Conservation (phyloP, 2,113 vertebrate species). For the Cottus gobio region DNA sequence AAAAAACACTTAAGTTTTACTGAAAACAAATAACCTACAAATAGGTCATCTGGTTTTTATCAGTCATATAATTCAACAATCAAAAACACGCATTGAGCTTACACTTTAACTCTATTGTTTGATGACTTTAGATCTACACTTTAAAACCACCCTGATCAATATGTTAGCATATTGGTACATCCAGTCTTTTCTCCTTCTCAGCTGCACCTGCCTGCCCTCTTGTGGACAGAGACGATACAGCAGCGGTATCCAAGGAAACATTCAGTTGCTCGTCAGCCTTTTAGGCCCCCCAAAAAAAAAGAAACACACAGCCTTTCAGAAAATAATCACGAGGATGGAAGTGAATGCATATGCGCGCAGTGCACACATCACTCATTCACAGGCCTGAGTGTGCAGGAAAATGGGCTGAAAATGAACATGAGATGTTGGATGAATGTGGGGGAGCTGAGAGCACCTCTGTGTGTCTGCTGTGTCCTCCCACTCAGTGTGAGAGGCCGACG, state of each 20-base stretch:
- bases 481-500: constrained; percentile 42
- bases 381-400: background rate
- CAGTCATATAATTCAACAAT: background rate
- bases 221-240: constrained; percentile 42
- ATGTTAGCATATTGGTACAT: background rate
- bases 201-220: constrained; percentile 59
- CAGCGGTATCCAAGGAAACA: background rate
- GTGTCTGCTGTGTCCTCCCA: constrained; percentile 73
- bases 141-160: background rate
- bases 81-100: background rate
- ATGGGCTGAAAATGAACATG: constrained; percentile 25
- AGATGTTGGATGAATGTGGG: constrained; percentile 50
- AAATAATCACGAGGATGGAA: background rate
- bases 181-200: background rate
- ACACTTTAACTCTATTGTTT: constrained; percentile 1
- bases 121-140: background rate
- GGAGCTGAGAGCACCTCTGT: constrained; percentile 62
- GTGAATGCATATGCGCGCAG: background rate
- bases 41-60: background rate
- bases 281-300: background rate
- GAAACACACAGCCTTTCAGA: background rate
- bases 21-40: background rate
- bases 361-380: constrained; percentile 10
- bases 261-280: background rate
- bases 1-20: background rate